phyloP scores from a whole-genome alignment of 2,888 invertebrate genomes.

The Gari tellinella region DNA sequence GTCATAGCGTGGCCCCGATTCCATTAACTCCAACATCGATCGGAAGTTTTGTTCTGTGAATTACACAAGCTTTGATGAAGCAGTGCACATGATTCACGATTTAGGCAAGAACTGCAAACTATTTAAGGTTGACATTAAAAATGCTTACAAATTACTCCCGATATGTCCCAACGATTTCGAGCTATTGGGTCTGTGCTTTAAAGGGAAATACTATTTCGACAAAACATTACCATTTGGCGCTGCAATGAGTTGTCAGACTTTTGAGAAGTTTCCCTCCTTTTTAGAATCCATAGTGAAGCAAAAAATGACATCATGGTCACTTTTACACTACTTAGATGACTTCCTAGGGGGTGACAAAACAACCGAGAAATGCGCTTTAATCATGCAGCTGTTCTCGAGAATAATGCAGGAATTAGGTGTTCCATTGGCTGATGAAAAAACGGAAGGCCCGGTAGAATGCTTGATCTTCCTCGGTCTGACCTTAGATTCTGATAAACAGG shows the following conservation, averaged over 20 bases:
- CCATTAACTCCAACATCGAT: constrained; percentile 30
- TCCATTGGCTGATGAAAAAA: constrained; percentile 24
- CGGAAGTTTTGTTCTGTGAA: constrained; percentile 14
- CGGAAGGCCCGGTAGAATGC: constrained; percentile 12
- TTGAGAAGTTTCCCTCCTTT: constrained; percentile 46
- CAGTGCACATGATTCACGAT: constrained; percentile 20
- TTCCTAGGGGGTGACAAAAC: background rate
- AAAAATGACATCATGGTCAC: background rate
- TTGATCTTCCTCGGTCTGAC: constrained; percentile 18
- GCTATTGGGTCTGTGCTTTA: constrained; percentile 25
- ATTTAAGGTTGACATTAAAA: constrained; percentile 45
- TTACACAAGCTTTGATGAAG: constrained; percentile 39
- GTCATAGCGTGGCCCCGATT: constrained; percentile 4
- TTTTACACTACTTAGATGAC: constrained; percentile 5
- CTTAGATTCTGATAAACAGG: constrained; percentile 12
- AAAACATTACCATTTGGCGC: constrained; percentile 38
- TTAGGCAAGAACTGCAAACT: constrained; percentile 9
- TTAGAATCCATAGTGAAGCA: constrained; percentile 28
- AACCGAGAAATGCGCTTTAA: too few relatives aligned
- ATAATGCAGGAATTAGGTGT: constrained; percentile 1
- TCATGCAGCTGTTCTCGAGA: background rate
- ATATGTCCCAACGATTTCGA: constrained; percentile 27
- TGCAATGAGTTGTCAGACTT: constrained; percentile 24
- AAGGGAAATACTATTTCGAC: constrained; percentile 31
- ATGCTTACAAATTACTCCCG: constrained; percentile 42